These are phyloP conservation scores for Saccostrea echinata DNA, from an alignment of 1,140 invertebrate species.

Conservation along the genomic window DNA sequence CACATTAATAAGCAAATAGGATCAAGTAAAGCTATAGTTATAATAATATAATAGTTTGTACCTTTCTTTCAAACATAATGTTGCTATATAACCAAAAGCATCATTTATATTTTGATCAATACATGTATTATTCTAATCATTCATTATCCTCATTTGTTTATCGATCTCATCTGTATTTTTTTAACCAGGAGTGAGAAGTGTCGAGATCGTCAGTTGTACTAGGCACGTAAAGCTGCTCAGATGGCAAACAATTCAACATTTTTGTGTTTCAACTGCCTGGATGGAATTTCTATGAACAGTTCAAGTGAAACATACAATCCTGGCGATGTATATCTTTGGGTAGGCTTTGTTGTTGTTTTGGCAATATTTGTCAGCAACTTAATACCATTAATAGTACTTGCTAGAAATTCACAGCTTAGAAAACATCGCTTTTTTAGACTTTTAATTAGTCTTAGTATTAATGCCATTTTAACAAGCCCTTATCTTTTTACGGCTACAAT, in stretches of 20 bases:
- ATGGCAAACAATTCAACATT: background rate
- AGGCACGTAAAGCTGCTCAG: background rate
- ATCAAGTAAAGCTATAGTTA: no score
- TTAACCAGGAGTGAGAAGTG: no score
- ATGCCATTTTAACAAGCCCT: background rate
- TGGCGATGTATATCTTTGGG: background rate
- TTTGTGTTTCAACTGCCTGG: background rate
- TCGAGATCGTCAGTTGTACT: no score
- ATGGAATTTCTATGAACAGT: background rate
- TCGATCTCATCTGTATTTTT: no score
- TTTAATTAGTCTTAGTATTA: conserved; percentile 1
- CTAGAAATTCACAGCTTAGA: background rate
- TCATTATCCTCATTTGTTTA: no score
- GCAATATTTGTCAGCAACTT: background rate
- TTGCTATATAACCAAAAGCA: no score
- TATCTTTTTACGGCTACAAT: background rate
- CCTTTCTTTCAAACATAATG: no score
- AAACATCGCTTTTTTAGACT: background rate
- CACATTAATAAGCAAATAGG: no score
- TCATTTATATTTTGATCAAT: no score
- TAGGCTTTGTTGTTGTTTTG: background rate
- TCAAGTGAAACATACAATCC: background rate
- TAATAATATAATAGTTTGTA: no score
- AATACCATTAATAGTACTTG: background rate
- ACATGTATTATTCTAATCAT: no score